Percentiles rank a stretch among this genome's conserved stretches.
phyloP scores from a whole-genome alignment of 1,140 invertebrate genomes.

The Panonychus citri region DNA sequence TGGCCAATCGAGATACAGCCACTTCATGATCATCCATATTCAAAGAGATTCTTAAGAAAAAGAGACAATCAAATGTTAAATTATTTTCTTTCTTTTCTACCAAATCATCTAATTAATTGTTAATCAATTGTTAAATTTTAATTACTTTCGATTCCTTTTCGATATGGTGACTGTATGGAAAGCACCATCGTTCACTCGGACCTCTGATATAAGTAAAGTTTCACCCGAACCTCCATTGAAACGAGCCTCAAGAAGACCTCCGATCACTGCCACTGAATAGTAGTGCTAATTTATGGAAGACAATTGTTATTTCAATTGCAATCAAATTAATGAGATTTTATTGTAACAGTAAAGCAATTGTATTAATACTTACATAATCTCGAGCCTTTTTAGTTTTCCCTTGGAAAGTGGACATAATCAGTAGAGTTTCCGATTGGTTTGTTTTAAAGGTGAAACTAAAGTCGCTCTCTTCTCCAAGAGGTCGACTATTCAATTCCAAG shows the following conservation, averaged over 20 bases:
- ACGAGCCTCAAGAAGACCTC: constrained; percentile 38
- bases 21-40: constrained; percentile 35
- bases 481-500: constrained; percentile 41
- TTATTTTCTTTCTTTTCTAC: constrained; percentile 9
- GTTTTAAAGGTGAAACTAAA: constrained; percentile 57
- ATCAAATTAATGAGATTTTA: neutral
- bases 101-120: too few species aligned
- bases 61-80: neutral
- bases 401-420: constrained; percentile 39
- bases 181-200: constrained; percentile 15
- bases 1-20: constrained; percentile 26
- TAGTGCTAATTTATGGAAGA: constrained; percentile 30
- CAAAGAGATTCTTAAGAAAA: constrained; percentile 8
- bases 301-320: neutral
- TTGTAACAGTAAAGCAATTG: neutral
- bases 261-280: constrained; percentile 38
- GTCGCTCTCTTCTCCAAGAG: constrained; percentile 33
- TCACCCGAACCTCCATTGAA: constrained; percentile 41
- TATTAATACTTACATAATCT: constrained; percentile 10
- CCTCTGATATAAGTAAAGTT: constrained; percentile 19
- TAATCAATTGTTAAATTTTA: neutral
- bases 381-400: constrained; percentile 11
- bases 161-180: constrained; percentile 15
- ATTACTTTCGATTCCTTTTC: constrained; percentile 13
- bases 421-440: constrained; percentile 36